phyloP scores from a whole-genome alignment of 2,797 vertebrate species.

The Enteromius fasciolatus region DNA sequence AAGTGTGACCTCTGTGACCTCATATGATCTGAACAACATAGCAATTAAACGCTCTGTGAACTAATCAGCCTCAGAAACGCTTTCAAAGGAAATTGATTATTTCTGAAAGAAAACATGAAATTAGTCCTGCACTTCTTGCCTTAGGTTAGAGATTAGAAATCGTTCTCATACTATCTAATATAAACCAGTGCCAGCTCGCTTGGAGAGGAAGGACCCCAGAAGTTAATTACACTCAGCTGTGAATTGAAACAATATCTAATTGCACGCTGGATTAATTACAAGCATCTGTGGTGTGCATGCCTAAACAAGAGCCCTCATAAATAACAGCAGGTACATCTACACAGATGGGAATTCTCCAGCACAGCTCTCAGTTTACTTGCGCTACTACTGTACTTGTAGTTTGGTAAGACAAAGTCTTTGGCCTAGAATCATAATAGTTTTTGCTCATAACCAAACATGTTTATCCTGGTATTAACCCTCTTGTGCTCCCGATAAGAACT shows the following conservation, averaged over 20 bases:
- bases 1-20: slow-evolving; percentile 13
- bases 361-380: slow-evolving; percentile 78
- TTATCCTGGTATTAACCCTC: slow-evolving; percentile 1
- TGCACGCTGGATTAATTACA: slow-evolving; percentile 97
- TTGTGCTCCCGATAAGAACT: too few species aligned
- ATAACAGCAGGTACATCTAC: slow-evolving; percentile 89
- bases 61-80: slow-evolving; percentile 87
- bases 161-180: slow-evolving; percentile 88
- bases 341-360: slow-evolving; percentile 86
- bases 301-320: slow-evolving; percentile 91
- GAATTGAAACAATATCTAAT: slow-evolving; percentile 98
- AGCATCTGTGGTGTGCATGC: slow-evolving; percentile 89
- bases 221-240: slow-evolving; percentile 98
- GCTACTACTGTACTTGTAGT: slow-evolving; percentile 70
- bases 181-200: slow-evolving; percentile 85
- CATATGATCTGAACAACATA: slow-evolving; percentile 70
- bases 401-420: slow-evolving; percentile 45
- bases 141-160: slow-evolving; percentile 94
- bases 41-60: slow-evolving; percentile 85
- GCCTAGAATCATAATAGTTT: not conserved
- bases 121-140: slow-evolving; percentile 88
- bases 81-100: slow-evolving; percentile 92
- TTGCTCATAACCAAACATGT: not conserved
- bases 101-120: slow-evolving; percentile 93
- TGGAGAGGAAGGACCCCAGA: slow-evolving; percentile 84